A percentile compares a stretch with the other conserved stretches of the same genome.
Evolutionary conservation across 2,888 invertebrate species (phyloP).

Genomic region (Lasioglossum pauxillum): DNA sequence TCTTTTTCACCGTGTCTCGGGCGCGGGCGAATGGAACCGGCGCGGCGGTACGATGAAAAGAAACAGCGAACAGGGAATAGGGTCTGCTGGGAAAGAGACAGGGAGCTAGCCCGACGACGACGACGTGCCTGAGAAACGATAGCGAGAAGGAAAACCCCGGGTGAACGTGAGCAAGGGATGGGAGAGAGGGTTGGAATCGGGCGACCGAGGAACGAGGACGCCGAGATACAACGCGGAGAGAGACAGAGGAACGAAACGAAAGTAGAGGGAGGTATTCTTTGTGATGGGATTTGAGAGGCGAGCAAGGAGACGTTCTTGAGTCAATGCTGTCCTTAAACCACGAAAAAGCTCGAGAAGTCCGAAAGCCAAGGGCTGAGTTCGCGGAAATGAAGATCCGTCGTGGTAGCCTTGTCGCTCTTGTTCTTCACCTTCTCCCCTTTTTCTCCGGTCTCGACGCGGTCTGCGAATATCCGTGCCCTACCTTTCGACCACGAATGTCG

Average conservation of each 20-base stretch:
- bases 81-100: not conserved
- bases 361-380: slow-evolving; percentile 77
- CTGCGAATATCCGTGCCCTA: not conserved
- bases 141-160: slow-evolving; percentile 23
- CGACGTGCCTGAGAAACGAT: slow-evolving; percentile 45
- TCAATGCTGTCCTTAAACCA: slow-evolving; percentile 78
- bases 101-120: slow-evolving; percentile 22
- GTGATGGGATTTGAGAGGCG: slow-evolving; percentile 77
- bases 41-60: not conserved
- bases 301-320: slow-evolving; percentile 77
- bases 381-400: slow-evolving; percentile 77
- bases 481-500: not conserved
- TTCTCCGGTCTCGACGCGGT: slow-evolving; percentile 9
- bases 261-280: slow-evolving; percentile 74
- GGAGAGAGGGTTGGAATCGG: slow-evolving; percentile 3
- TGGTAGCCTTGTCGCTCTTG: slow-evolving; percentile 64
- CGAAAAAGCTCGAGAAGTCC: slow-evolving; percentile 77
- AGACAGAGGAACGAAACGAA: slow-evolving; percentile 40
- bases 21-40: slow-evolving; percentile 6
- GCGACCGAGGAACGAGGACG: not conserved
- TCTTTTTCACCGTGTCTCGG: slow-evolving; percentile 33
- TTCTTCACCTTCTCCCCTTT: slow-evolving; percentile 45
- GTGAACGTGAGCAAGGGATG: slow-evolving; percentile 17
- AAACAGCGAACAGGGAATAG: not conserved
- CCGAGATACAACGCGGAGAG: not conserved